Percentiles rank a stretch among this genome's conserved stretches.
phyloP scores from a whole-genome alignment of 1,140 invertebrate genomes.

The Nasonia vitripennis region DNA sequence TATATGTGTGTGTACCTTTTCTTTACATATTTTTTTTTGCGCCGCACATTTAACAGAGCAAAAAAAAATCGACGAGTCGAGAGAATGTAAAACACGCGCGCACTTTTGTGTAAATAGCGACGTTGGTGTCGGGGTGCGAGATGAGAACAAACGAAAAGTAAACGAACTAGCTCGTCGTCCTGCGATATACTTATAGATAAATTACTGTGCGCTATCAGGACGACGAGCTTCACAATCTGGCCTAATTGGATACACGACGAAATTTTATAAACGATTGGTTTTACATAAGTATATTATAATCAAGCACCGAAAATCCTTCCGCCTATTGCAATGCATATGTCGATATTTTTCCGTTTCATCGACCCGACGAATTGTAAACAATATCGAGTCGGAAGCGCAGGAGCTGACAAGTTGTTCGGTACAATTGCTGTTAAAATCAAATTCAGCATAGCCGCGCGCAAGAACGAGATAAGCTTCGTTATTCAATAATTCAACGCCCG shows the following conservation, averaged over 20 bases:
- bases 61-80: neutral
- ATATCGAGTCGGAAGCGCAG: too few species aligned
- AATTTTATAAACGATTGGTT: conserved; percentile 25
- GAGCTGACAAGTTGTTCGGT: neutral
- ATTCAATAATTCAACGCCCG: neutral
- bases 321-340: conserved; percentile 32
- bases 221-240: conserved; percentile 41
- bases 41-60: neutral
- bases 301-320: conserved; percentile 37
- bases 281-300: neutral
- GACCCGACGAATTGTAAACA: too few species aligned
- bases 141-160: conserved; percentile 7
- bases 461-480: neutral
- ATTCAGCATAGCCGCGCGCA: neutral
- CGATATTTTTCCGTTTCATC: neutral
- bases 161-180: neutral
- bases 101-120: conserved; percentile 2
- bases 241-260: conserved; percentile 32
- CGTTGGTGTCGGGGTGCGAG: conserved; percentile 35
- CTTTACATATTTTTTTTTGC: conserved; percentile 3
- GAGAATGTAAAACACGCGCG: neutral
- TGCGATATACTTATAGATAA: neutral
- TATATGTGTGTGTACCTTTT: conserved; percentile 11
- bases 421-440: neutral
- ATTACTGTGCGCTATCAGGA: neutral